A percentile compares a stretch with the other conserved stretches of the same genome.
Evolutionary conservation across 1,140 invertebrate species (phyloP).

Genomic region (Eupeodes corollae): DNA sequence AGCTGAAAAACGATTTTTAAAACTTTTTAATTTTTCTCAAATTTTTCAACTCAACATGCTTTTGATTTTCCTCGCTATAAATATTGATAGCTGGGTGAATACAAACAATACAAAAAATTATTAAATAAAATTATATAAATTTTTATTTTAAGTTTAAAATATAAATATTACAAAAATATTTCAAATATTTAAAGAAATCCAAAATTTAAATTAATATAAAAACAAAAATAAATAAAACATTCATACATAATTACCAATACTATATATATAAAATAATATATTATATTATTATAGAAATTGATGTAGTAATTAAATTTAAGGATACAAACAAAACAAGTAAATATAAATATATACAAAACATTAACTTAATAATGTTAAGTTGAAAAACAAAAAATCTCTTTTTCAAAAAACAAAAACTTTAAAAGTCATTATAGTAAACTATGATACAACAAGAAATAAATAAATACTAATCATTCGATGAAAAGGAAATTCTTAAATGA

Average conservation of each 20-base stretch:
- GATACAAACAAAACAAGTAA: slow-evolving; percentile 6
- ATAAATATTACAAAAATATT: slow-evolving; percentile 4
- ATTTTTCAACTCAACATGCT: not conserved
- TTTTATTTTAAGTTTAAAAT: slow-evolving; percentile 5
- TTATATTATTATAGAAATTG: slow-evolving; percentile 36
- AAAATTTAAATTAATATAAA: slow-evolving; percentile 11
- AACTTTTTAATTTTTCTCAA: not conserved
- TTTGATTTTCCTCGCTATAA: slow-evolving; percentile 16
- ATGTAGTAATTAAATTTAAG: slow-evolving; percentile 33
- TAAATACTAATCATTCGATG: not conserved
- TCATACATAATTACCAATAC: slow-evolving; percentile 27
- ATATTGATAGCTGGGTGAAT: slow-evolving; percentile 14
- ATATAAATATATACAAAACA: slow-evolving; percentile 6
- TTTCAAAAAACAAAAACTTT: not conserved
- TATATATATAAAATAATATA: slow-evolving; percentile 20
- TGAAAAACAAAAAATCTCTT: not conserved
- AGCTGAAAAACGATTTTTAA: not conserved
- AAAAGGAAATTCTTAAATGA: not conserved
- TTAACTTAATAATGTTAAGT: not conserved
- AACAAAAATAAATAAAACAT: too few relatives aligned
- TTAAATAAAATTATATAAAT: slow-evolving; percentile 14
- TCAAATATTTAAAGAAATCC: slow-evolving; percentile 31
- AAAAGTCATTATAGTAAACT: not conserved
- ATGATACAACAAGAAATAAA: not conserved
- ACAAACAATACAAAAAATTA: slow-evolving; percentile 8